A percentile compares a stretch with the other conserved stretches of the same genome.
Conservation (phyloP, 2,888 invertebrate species). For the Disparrhopalites patrizii region DNA sequence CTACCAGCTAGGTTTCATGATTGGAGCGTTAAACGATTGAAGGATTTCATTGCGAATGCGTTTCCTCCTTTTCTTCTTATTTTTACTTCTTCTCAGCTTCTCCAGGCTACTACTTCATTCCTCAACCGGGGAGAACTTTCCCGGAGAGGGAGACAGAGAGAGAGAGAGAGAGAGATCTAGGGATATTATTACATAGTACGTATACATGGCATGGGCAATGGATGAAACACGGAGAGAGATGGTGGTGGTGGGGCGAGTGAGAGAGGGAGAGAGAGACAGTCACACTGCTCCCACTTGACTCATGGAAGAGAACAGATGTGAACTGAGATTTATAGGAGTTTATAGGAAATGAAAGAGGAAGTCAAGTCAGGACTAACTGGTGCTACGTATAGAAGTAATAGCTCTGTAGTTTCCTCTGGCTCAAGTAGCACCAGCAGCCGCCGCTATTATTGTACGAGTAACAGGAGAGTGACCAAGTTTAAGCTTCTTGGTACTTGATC, state of each 20-base stretch:
- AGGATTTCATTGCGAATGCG: background rate
- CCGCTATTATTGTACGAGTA: no score
- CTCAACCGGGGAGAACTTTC: no score
- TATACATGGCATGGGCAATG: no score
- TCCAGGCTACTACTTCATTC: no score
- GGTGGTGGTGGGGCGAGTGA: background rate
- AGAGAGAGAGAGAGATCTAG: no score
- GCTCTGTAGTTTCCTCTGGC: background rate
- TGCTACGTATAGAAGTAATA: constrained; percentile 37
- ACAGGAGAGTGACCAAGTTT: no score
- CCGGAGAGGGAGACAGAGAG: no score
- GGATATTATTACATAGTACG: no score
- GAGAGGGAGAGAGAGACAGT: constrained; percentile 15
- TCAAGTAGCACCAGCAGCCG: background rate
- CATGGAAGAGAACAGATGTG: constrained; percentile 35
- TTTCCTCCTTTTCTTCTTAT: background rate
- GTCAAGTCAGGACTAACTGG: constrained; percentile 41
- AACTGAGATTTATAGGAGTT: constrained; percentile 45
- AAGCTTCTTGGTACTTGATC: background rate
- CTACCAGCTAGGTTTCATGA: no score
- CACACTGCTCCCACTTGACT: background rate
- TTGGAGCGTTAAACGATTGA: constrained; percentile 14
- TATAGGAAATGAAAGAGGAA: constrained; percentile 47
- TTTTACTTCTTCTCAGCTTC: no score
- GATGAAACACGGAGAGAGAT: background rate